Percentiles rank a stretch among this genome's conserved stretches.
Conservation (phyloP, 2,888 invertebrate genomes). For the Gasteruption jaculator region DNA sequence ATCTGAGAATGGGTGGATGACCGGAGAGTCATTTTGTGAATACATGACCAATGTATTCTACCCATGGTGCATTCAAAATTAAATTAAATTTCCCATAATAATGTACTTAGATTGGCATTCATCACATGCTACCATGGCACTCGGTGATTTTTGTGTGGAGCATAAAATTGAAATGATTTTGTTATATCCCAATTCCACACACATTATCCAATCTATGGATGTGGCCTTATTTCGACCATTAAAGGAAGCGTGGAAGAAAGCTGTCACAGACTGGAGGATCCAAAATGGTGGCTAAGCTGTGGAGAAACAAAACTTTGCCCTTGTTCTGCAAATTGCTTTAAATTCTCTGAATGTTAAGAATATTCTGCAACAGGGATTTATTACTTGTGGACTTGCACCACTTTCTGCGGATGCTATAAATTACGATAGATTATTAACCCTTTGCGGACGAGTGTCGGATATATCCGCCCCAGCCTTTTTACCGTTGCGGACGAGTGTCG, state of each 20-base stretch:
- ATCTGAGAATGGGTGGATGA: constrained; percentile 48
- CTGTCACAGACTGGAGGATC: constrained; percentile 21
- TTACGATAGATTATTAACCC: no score
- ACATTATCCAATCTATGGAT: constrained; percentile 22
- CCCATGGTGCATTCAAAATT: constrained; percentile 34
- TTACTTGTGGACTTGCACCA: no score
- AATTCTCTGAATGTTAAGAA: no score
- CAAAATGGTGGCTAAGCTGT: constrained; percentile 24
- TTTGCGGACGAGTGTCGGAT: no score
- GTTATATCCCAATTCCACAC: constrained; percentile 21
- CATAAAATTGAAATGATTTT: constrained; percentile 36
- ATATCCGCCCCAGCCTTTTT: no score
- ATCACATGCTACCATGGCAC: constrained; percentile 39
- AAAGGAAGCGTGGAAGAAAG: constrained; percentile 20
- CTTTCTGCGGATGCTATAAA: no score
- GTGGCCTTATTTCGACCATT: constrained; percentile 19
- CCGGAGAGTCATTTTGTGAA: constrained; percentile 39
- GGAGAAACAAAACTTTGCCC: constrained; percentile 32
- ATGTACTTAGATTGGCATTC: constrained; percentile 43
- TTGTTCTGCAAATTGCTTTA: no score
- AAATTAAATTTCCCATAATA: constrained; percentile 36
- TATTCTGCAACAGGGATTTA: no score
- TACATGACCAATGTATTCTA: constrained; percentile 39
- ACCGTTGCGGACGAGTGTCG: no score
- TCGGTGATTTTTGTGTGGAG: constrained; percentile 38